These are phyloP conservation scores for Ceratotherium simum DNA, from an alignment of 2,113 vertebrate genomes.

Conservation along the genomic window DNA sequence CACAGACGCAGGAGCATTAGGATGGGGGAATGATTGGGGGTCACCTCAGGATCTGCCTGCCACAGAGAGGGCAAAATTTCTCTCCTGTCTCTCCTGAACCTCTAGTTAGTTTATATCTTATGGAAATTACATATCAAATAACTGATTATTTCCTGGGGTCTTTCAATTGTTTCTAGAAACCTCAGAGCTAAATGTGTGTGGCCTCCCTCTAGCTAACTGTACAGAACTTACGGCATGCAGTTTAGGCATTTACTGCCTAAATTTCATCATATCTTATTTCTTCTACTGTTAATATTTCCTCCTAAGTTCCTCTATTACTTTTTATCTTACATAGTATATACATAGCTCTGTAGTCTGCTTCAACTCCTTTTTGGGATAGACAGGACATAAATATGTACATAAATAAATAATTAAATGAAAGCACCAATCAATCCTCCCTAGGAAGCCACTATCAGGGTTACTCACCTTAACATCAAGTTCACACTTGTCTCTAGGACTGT, in stretches of 20 bases:
- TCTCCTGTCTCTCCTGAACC: background rate
- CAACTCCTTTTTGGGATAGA: background rate
- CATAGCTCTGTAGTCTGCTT: background rate
- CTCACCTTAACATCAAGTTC: background rate
- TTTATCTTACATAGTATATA: background rate
- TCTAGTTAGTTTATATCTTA: slow-evolving; percentile 36
- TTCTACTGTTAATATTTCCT: background rate
- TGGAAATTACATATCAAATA: background rate
- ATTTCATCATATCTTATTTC: background rate
- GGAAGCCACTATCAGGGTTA: slow-evolving; percentile 29
- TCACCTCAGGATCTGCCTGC: background rate
- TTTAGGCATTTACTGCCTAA: slow-evolving; percentile 10
- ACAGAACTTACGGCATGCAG: background rate
- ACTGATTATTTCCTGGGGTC: background rate
- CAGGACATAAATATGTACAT: background rate
- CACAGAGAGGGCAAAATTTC: background rate
- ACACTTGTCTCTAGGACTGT: background rate
- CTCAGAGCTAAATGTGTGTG: background rate
- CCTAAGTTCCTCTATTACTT: background rate
- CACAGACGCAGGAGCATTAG: background rate
- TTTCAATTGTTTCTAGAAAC: slow-evolving; percentile 36
- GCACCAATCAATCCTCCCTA: background rate
- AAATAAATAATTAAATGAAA: slow-evolving; percentile 26
- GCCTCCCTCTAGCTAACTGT: background rate
- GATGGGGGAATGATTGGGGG: background rate